These are phyloP conservation scores for Corvus hawaiiensis DNA, from an alignment of 2,113 vertebrate genomes.

Conservation along the genomic window DNA sequence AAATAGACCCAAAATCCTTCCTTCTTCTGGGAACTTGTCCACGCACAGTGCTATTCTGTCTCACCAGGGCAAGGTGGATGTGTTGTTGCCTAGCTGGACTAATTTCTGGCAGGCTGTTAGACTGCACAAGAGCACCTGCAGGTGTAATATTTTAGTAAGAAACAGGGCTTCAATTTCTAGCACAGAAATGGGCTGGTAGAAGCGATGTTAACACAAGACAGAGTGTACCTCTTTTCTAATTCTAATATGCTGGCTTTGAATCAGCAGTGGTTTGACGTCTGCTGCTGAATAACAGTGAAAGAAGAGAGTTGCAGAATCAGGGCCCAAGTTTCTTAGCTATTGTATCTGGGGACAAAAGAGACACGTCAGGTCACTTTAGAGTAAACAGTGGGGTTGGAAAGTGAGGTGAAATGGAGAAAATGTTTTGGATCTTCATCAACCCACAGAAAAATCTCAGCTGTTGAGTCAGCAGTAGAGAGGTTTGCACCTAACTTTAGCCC, in stretches of 20 bases:
- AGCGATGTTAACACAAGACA: neutral
- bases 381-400: conserved; percentile 11
- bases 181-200: neutral
- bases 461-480: neutral
- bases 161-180: neutral
- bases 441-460: neutral
- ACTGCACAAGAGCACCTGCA: neutral
- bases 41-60: rapidly evolving
- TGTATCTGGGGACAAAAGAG: conserved; percentile 9
- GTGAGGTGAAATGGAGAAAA: conserved; percentile 22
- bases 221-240: neutral
- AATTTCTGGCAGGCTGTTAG: neutral
- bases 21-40: neutral
- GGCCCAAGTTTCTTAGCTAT: neutral
- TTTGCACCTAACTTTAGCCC: neutral
- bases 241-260: neutral
- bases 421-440: conserved; percentile 7
- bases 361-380: neutral
- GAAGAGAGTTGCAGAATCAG: neutral
- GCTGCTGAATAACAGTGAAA: neutral
- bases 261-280: neutral
- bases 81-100: neutral
- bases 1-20: neutral
- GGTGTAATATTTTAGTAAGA: neutral
- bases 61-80: neutral